Base-by-base conservation (phyloP, 2,113 vertebrate species). In the Myocastor coypus region DNA sequence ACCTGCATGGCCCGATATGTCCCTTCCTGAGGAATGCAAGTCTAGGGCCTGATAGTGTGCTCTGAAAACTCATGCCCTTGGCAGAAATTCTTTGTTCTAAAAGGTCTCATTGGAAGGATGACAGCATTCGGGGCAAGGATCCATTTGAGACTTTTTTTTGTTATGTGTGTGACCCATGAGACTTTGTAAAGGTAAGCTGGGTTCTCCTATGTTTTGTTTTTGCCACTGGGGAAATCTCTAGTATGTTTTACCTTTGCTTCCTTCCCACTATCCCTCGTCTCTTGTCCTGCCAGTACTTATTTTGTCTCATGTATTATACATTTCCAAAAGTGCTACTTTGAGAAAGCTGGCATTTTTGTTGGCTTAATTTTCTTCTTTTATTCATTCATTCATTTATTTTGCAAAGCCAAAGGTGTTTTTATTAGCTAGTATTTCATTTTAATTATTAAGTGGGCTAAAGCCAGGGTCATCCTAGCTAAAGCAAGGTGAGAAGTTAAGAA, bases 401-500 rank as follows among this genome's bases (percentile, higher is more conserved):
- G 77, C 26, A 87, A 91, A 94, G 68, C 73, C 52, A 75, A 89
- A 91, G 78, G 3, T 63, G 34, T 92, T 92, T 92, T 83, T 59
- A 83, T 94, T 92, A 95, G 78, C 64, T 69, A n/a, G 55, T 83
- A 17, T 40, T 92, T 78, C 46, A 11, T 77, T 91, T 91, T 37
- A 87, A 94, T 91, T 78, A 50, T 86, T 91, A 96, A 80, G 66
- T 78, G 85, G 80, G 30, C 89, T 46, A 63, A 95, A 80, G 64
- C 73, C 89, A 95, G 57, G 93, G 88, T n/a, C 22, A 12, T 80
- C 93, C 42, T 66, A 63, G 87, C 93, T 94, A 52, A 91, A 97
- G 37, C 89, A 66, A 96, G 77, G 87, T 91, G 26, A 83, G 91
- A 97, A 92, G 94, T 86, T 46, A 93, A 90, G 92, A 96, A 95